Base-by-base conservation (phyloP, 1,140 invertebrate genomes). In the Drosophila varians region DNA sequence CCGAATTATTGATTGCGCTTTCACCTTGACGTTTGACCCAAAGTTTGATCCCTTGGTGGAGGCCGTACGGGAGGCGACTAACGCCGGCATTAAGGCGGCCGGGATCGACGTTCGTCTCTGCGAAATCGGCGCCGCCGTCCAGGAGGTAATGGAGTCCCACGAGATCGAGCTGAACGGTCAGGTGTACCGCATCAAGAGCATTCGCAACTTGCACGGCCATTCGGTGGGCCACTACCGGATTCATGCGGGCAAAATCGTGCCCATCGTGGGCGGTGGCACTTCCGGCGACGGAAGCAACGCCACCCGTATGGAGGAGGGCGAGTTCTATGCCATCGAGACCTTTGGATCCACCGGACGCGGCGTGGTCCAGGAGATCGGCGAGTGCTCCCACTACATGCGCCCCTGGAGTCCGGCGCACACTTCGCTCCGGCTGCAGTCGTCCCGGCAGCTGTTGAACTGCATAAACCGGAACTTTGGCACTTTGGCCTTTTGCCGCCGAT, bases 351-450 rank as follows among this genome's bases (percentile, higher is more conserved):
- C 99, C 9, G 99, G 99, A 2, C 95, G 96, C 70, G 99, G 99
- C 8, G 93, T 97, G 49, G 98, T 99, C 1, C 98, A 99, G 91
- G 98, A 99, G 92, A 99, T 99, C 91, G 98, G 99, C 96, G 99
- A 99, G 87, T 97, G 96, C 68, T 99, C 98, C 21, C 99, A 99
- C 93, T 99, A 99, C 89, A 99, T 99, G 99, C 99, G 99, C 92
- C 98, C 98, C 90, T 99, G 96, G 92, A 98, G 99, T 79, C 95
- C 95, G 91, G 96, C 96, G 60, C 98, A 96, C 92, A 96, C 98
- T 31, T 97, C 97, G 53, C 91, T 99, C 38, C 97, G 97, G 89
- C 91, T 98, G 55, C 95, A 96, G 84, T 97, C 96, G 65, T 99
- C 98, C 1, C 99, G 99, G 91, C 94, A 96, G 57, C 93, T 99